Percentiles rank a stretch among this genome's conserved stretches.
phyloP scores from a whole-genome alignment of 2,888 invertebrate genomes.

The Octodonta nipae region DNA sequence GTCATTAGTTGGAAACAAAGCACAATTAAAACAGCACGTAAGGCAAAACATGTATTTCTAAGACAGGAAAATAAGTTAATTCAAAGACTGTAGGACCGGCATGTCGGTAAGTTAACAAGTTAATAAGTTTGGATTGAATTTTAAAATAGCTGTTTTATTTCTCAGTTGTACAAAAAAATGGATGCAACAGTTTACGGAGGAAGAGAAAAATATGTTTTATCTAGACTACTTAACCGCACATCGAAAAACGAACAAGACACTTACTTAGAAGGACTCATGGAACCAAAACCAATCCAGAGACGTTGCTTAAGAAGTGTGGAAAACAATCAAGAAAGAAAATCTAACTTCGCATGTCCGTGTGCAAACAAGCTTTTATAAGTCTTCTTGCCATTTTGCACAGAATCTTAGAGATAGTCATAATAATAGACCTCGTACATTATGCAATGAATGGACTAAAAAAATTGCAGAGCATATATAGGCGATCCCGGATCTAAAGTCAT shows the following conservation, averaged over 20 bases:
- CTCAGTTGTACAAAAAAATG: constrained; percentile 11
- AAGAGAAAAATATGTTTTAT: constrained; percentile 11
- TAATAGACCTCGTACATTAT: constrained; percentile 12
- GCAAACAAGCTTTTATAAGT: constrained; percentile 13
- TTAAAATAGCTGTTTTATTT: constrained; percentile 7
- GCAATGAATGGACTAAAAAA: constrained; percentile 10
- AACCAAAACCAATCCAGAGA: constrained; percentile 12
- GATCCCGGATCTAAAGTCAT: constrained; percentile 10
- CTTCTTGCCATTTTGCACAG: constrained; percentile 11
- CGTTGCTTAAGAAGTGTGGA: constrained; percentile 6
- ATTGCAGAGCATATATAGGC: constrained; percentile 11
- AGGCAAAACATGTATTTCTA: constrained; percentile 11
- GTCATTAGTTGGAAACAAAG: constrained; percentile 10
- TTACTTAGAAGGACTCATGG: constrained; percentile 14
- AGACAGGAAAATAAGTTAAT: constrained; percentile 9
- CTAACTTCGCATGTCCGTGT: constrained; percentile 11
- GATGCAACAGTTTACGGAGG: constrained; percentile 10
- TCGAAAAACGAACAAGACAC: constrained; percentile 14
- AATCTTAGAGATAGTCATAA: constrained; percentile 11
- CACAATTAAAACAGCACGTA: constrained; percentile 11
- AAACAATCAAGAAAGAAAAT: constrained; percentile 7
- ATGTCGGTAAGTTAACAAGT: constrained; percentile 10
- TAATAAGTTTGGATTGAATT: constrained; percentile 3
- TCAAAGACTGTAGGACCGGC: constrained; percentile 10
- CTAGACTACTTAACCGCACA: constrained; percentile 9